These are phyloP conservation scores for Mycteria americana DNA, from an alignment of 2,797 vertebrate species.

Conservation along the genomic window DNA sequence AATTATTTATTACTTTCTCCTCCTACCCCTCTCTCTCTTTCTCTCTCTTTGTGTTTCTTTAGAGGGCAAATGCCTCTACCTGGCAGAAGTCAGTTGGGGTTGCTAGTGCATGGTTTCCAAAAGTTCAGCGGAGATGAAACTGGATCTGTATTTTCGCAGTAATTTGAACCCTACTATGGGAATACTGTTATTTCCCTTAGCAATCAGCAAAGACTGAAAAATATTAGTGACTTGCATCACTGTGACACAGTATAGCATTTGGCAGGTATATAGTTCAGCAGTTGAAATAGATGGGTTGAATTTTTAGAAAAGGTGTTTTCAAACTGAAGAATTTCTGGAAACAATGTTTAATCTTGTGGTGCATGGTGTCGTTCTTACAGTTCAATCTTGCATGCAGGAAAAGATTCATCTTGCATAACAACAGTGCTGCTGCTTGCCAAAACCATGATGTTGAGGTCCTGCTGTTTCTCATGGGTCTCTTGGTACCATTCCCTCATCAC, in stretches of 20 bases:
- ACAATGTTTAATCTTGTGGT: constrained; percentile 67
- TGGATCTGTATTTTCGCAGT: constrained; percentile 72
- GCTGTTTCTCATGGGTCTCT: constrained; percentile 96
- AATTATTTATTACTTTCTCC: constrained; percentile 54
- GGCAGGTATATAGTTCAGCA: constrained; percentile 77
- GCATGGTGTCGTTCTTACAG: constrained; percentile 78
- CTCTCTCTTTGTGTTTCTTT: constrained; percentile 53
- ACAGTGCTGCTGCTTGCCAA: constrained; percentile 98
- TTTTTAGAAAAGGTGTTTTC: constrained; percentile 77
- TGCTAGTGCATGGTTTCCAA: constrained; percentile 79
- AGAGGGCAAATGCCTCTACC: constrained; percentile 74
- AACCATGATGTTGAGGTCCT: constrained; percentile 98
- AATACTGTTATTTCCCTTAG: constrained; percentile 77
- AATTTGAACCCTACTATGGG: constrained; percentile 73
- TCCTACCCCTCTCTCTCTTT: constrained; percentile 56
- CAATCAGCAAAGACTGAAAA: constrained; percentile 76
- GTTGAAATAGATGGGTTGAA: constrained; percentile 71
- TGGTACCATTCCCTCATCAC: constrained; percentile 99
- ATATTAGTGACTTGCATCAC: constrained; percentile 77
- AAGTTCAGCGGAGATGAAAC: constrained; percentile 71
- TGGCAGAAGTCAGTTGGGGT: constrained; percentile 76
- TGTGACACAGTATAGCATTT: constrained; percentile 76
- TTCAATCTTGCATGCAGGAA: constrained; percentile 98
- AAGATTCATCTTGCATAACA: constrained; percentile 99
- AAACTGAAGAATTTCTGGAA: constrained; percentile 75